phyloP scores from a whole-genome alignment of 1,140 invertebrate genomes.

The Chrysomallon squamiferum region DNA sequence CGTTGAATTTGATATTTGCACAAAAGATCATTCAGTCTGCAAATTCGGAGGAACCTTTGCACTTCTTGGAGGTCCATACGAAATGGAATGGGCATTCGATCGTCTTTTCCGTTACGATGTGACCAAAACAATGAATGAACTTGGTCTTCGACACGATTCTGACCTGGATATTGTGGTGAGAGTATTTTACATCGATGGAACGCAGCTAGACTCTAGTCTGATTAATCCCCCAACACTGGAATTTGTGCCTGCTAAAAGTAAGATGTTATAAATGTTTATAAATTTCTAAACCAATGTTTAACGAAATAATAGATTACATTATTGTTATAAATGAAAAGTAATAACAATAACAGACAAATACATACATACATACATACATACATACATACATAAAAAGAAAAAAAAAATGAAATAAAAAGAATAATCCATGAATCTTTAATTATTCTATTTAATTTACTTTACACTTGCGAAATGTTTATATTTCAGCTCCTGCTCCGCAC shows the following conservation, averaged over 20 bases:
- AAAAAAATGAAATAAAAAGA: too few relatives aligned
- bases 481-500: too few relatives aligned
- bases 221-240: conserved; percentile 1
- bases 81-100: conserved; percentile 29
- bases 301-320: too few relatives aligned
- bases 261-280: too few relatives aligned
- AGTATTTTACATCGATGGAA: conserved; percentile 7
- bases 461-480: too few relatives aligned
- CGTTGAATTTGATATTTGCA: conserved; percentile 16
- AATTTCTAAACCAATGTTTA: too few relatives aligned
- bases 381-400: too few relatives aligned
- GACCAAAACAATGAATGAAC: conserved; percentile 14
- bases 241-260: conserved; percentile 2
- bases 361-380: too few relatives aligned
- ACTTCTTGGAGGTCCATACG: conserved; percentile 24
- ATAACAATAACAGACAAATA: too few relatives aligned
- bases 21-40: conserved; percentile 5
- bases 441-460: too few relatives aligned
- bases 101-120: conserved; percentile 28
- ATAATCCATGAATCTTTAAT: too few relatives aligned
- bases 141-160: conserved; percentile 9
- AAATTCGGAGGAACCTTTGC: conserved; percentile 20
- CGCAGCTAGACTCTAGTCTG: not conserved
- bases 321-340: too few relatives aligned
- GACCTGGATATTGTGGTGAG: conserved; percentile 4